These are phyloP conservation scores for Corythornis vintsioides DNA, from an alignment of 2,113 vertebrate species.

Conservation along the genomic window DNA sequence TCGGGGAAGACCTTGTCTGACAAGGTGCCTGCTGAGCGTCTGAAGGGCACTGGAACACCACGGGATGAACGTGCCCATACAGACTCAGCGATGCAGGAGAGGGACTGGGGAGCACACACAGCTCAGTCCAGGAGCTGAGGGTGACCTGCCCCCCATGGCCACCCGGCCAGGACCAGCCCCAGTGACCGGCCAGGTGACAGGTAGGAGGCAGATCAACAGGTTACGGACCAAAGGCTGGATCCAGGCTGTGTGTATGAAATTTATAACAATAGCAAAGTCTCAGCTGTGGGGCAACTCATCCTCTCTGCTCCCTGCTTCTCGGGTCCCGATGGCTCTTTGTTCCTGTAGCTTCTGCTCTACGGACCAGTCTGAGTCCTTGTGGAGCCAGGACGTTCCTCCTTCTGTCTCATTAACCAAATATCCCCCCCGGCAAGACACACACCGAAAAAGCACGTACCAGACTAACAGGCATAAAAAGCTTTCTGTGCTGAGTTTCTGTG, in stretches of 20 bases:
- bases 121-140: neutral
- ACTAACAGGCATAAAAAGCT: neutral
- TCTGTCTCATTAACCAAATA: neutral
- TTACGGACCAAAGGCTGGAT: neutral
- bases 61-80: neutral
- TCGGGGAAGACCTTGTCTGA: neutral
- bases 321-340: neutral
- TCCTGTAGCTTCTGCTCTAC: neutral
- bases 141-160: rapidly evolving
- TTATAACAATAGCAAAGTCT: neutral
- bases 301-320: neutral
- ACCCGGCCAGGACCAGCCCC: neutral
- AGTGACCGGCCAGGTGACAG: neutral
- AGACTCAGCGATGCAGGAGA: neutral
- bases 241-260: neutral
- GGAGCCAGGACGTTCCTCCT: neutral
- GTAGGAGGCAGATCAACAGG: neutral
- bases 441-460: neutral
- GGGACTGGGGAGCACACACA: too few relatives aligned
- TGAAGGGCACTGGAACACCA: neutral
- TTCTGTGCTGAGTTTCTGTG: neutral
- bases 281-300: rapidly evolving
- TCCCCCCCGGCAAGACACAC: rapidly evolving
- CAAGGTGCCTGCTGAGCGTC: neutral
- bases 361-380: rapidly evolving